Conservation (phyloP, 2,113 vertebrate species). For the Morone chrysops region DNA sequence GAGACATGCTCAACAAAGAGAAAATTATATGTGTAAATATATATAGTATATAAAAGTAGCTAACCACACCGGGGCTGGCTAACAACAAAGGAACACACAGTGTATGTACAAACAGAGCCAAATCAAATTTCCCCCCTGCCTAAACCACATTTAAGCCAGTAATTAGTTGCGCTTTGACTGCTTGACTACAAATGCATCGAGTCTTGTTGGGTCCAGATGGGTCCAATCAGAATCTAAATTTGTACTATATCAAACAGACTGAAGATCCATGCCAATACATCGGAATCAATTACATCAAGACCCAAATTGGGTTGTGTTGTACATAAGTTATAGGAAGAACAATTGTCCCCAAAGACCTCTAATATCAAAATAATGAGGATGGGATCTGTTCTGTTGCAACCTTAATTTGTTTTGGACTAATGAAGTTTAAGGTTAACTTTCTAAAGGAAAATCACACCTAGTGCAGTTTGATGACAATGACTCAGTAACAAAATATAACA, state of each 20-base stretch:
- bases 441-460: neutral
- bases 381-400: neutral
- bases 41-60: neutral
- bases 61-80: neutral
- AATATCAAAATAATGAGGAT: neutral
- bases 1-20: neutral
- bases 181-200: constrained; percentile 6
- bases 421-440: neutral
- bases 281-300: neutral
- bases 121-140: neutral
- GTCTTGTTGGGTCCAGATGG: constrained; percentile 30
- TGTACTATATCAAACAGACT: neutral
- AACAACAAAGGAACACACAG: neutral
- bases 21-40: neutral
- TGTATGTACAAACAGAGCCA: neutral
- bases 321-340: neutral
- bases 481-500: neutral
- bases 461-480: neutral
- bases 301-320: neutral
- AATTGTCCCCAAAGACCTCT: neutral
- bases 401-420: neutral
- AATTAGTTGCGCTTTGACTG: constrained; percentile 16
- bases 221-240: constrained; percentile 15
- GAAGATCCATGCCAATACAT: neutral
- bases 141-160: constrained; percentile 6